Evolutionary conservation across 2,113 vertebrate species (phyloP), one percentile per base, ranked within the genome.

Genomic region (Tetraodon nigroviridis): DNA sequence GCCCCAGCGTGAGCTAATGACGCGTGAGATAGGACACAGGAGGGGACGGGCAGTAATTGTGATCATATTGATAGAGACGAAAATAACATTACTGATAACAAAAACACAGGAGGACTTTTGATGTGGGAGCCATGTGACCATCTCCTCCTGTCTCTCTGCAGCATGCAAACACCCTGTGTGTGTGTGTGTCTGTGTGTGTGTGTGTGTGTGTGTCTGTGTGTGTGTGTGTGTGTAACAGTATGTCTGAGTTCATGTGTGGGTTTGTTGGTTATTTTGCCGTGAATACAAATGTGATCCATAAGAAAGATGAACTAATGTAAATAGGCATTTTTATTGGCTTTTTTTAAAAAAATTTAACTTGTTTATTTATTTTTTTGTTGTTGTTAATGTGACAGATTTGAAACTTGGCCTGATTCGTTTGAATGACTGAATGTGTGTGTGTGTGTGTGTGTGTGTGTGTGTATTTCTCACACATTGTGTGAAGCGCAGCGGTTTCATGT

Each of bases 1-100:
- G 86, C 74, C 77, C 64, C 81, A 71, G 82, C 73, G 75, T 44
- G 55, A 81, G 76, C 79, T 90, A 90, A 90, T 90, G 90, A 85
- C 74, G 86, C 86, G 83, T 89, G 86, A 81, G 82, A 88, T 88
- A 84, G 85, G 83, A 83, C 82, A 81, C 83, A 74, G 87, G 88
- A 69, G 73, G 79, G 71, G 73, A 85, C 82, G 81, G 84, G 84
- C 76, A 89, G 81, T 83, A 82, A 81, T 76, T 76, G 80, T 85
- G 75, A 82, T 89, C 86, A 89, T 85, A 82, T 83, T 84, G 68
- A 81, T 78, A 61, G 79, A 86, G 79, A 81, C 86, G 82, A 87
- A 78, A 83, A 84, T 76, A 85, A 86, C 75, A 71, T 65, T 57
- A 69, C 59, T 78, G 79, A 82, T 86, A 78, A 86, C 74, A 81